Conservation (phyloP, 2,888 invertebrate species). For the Eupeodes luniger region DNA sequence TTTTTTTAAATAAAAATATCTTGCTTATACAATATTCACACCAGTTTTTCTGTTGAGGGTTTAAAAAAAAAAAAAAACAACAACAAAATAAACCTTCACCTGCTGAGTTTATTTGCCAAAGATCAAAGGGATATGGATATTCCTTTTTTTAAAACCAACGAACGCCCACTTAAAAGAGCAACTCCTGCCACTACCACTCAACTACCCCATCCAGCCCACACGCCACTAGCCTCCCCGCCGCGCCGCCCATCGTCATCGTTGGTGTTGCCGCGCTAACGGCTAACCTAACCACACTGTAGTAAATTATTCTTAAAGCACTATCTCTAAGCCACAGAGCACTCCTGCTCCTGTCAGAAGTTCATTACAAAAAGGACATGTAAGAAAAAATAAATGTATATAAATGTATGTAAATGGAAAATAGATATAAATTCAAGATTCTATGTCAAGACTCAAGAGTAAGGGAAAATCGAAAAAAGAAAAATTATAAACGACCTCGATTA, state of each 20-base stretch:
- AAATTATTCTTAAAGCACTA: constrained; percentile 73
- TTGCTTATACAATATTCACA: constrained; percentile 47
- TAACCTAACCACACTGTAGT: constrained; percentile 60
- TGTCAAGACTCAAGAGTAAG: constrained; percentile 30
- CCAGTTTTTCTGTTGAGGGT: constrained; percentile 5
- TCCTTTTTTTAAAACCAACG: neutral
- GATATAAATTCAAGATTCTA: constrained; percentile 31
- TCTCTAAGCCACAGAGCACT: constrained; percentile 59
- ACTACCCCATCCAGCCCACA: neutral
- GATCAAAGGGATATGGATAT: constrained; percentile 50
- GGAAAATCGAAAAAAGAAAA: constrained; percentile 13
- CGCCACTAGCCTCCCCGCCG: no score
- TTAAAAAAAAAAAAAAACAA: constrained; percentile 14
- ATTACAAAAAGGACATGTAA: constrained; percentile 38
- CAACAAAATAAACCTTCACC: constrained; percentile 66
- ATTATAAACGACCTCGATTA: constrained; percentile 18
- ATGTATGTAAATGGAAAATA: constrained; percentile 23
- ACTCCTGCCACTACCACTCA: neutral
- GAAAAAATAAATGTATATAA: neutral
- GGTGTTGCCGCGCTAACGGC: neutral
- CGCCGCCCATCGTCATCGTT: no score
- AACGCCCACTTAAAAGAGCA: constrained; percentile 21
- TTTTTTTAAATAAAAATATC: constrained; percentile 18
- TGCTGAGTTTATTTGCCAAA: constrained; percentile 48
- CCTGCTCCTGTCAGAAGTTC: constrained; percentile 57